Percentiles rank a stretch among this genome's conserved stretches.
These are phyloP conservation scores for Coracopsis vasa DNA, from an alignment of 2,113 vertebrate species.

Conservation along the genomic window DNA sequence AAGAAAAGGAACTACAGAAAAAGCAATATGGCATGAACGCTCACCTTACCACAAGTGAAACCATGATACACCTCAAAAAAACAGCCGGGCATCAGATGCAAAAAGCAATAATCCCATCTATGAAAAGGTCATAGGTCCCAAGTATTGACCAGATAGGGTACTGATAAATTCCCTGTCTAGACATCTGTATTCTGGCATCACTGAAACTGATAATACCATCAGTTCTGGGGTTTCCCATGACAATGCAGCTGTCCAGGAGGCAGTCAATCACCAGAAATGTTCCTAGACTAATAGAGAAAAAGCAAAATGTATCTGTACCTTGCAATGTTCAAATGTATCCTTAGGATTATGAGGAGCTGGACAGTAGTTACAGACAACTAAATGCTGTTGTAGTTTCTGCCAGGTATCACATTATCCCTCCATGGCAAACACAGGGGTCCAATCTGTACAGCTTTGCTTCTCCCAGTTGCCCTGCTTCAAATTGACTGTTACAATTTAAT, in stretches of 20 bases:
- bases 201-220: not conserved
- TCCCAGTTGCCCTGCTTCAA: rapidly evolving
- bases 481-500: not conserved
- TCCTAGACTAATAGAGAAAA: not conserved
- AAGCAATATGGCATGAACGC: not conserved
- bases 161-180: not conserved
- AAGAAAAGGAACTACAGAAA: not conserved
- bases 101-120: not conserved
- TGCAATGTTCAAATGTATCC: not conserved
- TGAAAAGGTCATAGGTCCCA: not conserved
- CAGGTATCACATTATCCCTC: not conserved
- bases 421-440: not conserved
- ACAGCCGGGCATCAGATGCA: not conserved
- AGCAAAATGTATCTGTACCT: not conserved
- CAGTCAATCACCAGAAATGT: not conserved
- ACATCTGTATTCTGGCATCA: not conserved
- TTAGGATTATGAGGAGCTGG: not conserved
- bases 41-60: not conserved
- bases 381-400: not conserved
- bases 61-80: not conserved
- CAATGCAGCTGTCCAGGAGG: not conserved
- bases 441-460: not conserved
- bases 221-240: not conserved
- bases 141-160: not conserved
- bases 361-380: not conserved